Evolutionary conservation across 2,797 vertebrate species (phyloP).

Genomic region (Pteropus rufus): DNA sequence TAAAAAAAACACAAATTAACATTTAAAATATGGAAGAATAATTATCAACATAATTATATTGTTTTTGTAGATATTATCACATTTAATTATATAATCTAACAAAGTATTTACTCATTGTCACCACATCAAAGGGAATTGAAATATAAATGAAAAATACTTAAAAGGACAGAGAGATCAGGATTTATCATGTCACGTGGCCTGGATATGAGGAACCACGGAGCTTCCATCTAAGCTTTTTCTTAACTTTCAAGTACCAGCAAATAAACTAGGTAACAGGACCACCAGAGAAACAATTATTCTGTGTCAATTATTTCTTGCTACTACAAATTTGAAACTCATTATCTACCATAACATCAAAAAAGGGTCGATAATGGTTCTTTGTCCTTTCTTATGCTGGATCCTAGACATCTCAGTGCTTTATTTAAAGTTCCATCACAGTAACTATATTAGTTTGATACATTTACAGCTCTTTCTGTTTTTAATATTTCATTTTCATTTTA

Average conservation of each 20-base stretch:
- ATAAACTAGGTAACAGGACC: neutral
- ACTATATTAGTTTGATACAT: neutral
- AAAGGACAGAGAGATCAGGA: neutral
- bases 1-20: neutral
- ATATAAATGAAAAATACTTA: neutral
- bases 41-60: neutral
- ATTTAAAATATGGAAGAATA: neutral
- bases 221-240: neutral
- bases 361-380: neutral
- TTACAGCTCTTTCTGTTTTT: neutral
- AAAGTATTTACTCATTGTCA: neutral
- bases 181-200: neutral
- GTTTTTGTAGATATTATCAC: neutral
- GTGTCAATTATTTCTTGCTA: neutral
- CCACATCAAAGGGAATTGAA: neutral
- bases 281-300: neutral
- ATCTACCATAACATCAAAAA: neutral
- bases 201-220: neutral
- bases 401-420: neutral
- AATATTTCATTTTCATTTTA: neutral
- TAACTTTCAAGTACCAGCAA: neutral
- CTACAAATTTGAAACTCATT: neutral
- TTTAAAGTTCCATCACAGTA: neutral
- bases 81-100: neutral
- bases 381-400: neutral